These are phyloP conservation scores for Octopus bimaculoides DNA, from an alignment of 1,140 invertebrate genomes.

Conservation along the genomic window DNA sequence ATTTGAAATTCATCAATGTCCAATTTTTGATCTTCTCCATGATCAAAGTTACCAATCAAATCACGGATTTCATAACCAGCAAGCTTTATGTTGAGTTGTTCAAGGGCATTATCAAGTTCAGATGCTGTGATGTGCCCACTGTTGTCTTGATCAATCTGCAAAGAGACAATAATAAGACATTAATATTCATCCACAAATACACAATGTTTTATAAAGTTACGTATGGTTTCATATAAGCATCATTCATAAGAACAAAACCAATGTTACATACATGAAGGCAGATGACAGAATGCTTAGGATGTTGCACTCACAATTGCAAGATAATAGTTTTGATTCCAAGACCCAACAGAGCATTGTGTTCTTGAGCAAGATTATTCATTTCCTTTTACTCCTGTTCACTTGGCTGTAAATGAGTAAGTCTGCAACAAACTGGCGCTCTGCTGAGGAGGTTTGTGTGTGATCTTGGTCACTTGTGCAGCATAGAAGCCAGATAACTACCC, in stretches of 20 bases:
- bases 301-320: not conserved
- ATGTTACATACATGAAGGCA: not conserved
- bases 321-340: not conserved
- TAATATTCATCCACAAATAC: not conserved
- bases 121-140: conserved; percentile 87
- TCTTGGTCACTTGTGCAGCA: too few relatives aligned
- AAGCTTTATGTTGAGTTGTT: conserved; percentile 87
- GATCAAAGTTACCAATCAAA: not conserved
- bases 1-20: not conserved
- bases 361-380: too few relatives aligned
- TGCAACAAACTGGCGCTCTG: too few relatives aligned
- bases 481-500: too few relatives aligned
- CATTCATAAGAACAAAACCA: not conserved
- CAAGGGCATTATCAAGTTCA: conserved; percentile 86
- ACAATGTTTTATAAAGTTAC: not conserved
- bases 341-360: too few relatives aligned
- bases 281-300: not conserved
- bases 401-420: too few relatives aligned
- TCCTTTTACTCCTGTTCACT: too few relatives aligned
- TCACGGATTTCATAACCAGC: conserved; percentile 88
- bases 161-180: conserved; percentile 37
- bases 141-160: conserved; percentile 86
- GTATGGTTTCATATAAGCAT: not conserved
- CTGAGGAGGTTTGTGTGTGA: too few relatives aligned
- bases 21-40: not conserved